A percentile compares a stretch with the other conserved stretches of the same genome.
Evolutionary conservation across 2,888 invertebrate species (phyloP).

Genomic region (Megastigmus dorsalis): DNA sequence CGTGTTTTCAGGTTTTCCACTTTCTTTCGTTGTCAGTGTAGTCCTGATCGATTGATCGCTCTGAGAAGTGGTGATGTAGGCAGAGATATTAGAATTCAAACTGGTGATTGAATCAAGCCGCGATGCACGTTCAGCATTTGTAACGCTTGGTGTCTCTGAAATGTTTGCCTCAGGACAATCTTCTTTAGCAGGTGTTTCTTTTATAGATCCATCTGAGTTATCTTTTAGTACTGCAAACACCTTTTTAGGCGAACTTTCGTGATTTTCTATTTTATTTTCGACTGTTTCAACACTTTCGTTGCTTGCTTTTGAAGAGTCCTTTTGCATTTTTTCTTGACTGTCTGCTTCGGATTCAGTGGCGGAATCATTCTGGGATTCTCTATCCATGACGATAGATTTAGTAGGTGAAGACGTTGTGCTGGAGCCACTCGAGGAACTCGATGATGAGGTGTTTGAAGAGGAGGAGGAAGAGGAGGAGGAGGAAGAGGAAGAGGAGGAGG

Average conservation of each 20-base stretch:
- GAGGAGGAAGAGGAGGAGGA: constrained; percentile 58
- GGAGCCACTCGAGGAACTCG: constrained; percentile 51
- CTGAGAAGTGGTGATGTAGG: constrained; percentile 28
- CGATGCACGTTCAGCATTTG: constrained; percentile 65
- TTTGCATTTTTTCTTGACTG: background rate
- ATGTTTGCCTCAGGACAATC: constrained; percentile 66
- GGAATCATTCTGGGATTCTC: background rate
- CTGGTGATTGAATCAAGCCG: constrained; percentile 66
- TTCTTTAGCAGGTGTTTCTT: constrained; percentile 70
- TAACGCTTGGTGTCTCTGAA: constrained; percentile 70
- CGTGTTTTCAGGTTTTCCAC: background rate
- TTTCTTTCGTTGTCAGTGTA: background rate
- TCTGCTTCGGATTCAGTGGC: constrained; percentile 1
- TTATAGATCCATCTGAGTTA: constrained; percentile 51
- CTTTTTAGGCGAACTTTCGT: constrained; percentile 62
- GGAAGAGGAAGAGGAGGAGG: constrained; percentile 60
- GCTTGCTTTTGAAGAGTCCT: background rate
- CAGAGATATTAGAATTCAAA: constrained; percentile 67
- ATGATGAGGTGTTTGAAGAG: constrained; percentile 59
- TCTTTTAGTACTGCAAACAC: constrained; percentile 62
- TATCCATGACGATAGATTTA: background rate
- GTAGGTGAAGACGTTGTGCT: constrained; percentile 16
- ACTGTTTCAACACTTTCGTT: background rate
- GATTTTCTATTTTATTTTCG: background rate
- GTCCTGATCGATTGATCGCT: background rate